phyloP scores from a whole-genome alignment of 2,888 invertebrate genomes.

The Cremastobaeus sp. region DNA sequence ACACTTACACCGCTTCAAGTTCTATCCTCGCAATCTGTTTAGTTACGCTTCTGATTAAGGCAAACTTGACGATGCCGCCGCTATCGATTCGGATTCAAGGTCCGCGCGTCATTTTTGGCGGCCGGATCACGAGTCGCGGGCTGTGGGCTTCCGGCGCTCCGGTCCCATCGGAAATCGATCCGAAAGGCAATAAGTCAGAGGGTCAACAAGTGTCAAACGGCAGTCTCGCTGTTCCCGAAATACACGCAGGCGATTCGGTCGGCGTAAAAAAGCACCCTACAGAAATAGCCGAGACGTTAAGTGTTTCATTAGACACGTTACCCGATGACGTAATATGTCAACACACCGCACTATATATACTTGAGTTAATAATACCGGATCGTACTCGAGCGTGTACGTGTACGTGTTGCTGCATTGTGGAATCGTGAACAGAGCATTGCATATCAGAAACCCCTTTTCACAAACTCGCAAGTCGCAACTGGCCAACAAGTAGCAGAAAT shows the following conservation, averaged over 20 bases:
- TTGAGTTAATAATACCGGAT: slow-evolving; percentile 53
- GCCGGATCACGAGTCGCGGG: no score
- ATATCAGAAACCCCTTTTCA: neutral
- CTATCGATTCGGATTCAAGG: no score
- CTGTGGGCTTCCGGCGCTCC: neutral
- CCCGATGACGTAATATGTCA: slow-evolving; percentile 53
- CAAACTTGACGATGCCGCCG: no score
- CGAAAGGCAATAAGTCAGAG: slow-evolving; percentile 4
- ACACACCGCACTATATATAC: slow-evolving; percentile 49
- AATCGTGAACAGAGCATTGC: neutral
- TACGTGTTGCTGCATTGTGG: no score
- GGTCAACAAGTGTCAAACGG: slow-evolving; percentile 51
- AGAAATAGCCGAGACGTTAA: slow-evolving; percentile 52
- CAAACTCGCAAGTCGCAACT: no score
- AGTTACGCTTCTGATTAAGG: no score
- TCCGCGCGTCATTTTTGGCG: no score
- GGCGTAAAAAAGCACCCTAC: slow-evolving; percentile 35
- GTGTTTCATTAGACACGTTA: slow-evolving; percentile 52
- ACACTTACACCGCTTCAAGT: no score
- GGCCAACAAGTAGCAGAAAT: no score
- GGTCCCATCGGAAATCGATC: slow-evolving; percentile 14
- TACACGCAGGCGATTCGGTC: slow-evolving; percentile 24
- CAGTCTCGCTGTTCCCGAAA: slow-evolving; percentile 32
- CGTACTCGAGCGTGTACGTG: slow-evolving; percentile 14
- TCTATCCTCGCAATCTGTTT: no score